Percentiles rank a stretch among this genome's conserved stretches.
Evolutionary conservation across 1,140 invertebrate species (phyloP).

Genomic region (honey bee (Apis mellifera)): DNA sequence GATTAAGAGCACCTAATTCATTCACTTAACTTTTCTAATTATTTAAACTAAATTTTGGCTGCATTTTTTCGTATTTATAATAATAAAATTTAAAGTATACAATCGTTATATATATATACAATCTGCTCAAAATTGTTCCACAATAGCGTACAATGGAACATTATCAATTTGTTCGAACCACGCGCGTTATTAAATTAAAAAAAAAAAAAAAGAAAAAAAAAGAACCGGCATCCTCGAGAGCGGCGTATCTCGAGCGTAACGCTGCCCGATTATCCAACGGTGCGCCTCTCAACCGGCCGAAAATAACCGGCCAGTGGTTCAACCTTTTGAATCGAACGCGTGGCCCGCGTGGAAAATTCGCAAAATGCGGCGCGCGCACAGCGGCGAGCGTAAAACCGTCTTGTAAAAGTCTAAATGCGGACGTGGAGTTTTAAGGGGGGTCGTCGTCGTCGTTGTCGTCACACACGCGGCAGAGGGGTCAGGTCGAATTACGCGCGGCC

Average conservation of each 20-base stretch:
- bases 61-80: no score
- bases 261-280: conserved; percentile 17
- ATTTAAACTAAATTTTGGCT: neutral
- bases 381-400: no score
- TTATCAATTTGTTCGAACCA: no score
- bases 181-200: no score
- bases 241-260: neutral
- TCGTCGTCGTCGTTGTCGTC: neutral
- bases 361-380: conserved; percentile 2
- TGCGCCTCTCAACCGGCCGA: neutral
- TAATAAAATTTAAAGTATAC: no score
- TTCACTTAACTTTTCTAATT: neutral
- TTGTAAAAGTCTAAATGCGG: conserved; percentile 46
- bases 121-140: no score
- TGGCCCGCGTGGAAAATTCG: conserved; percentile 23
- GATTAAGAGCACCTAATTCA: neutral
- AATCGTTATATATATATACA: no score
- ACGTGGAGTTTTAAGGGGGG: conserved; percentile 4
- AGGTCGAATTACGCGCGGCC: conserved; percentile 47
- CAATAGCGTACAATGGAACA: no score
- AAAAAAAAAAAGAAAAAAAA: neutral
- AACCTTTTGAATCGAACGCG: conserved; percentile 14
- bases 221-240: neutral
- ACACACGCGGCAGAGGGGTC: conserved; percentile 12
- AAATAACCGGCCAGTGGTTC: neutral